Percentiles rank a stretch among this genome's conserved stretches.
Evolutionary conservation across 2,113 vertebrate genomes (phyloP).

Genomic region (Microtus ochrogaster): DNA sequence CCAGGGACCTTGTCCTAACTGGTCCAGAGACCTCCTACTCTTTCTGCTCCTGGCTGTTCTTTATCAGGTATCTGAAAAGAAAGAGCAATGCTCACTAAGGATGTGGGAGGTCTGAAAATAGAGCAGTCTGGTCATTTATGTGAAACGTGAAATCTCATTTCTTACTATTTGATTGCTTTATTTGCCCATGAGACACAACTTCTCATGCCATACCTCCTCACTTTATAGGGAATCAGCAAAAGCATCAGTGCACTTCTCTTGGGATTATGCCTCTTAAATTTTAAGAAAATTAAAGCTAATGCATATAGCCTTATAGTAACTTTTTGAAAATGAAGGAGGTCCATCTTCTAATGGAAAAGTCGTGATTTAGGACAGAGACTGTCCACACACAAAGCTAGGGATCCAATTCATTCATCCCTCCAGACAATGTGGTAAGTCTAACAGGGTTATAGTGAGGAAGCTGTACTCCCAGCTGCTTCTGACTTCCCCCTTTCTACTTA

Average conservation of each 20-base stretch:
- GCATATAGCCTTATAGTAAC: conserved; percentile 67
- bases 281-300: conserved; percentile 81
- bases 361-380: conserved; percentile 62
- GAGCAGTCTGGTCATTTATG: conserved; percentile 69
- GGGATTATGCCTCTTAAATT: conserved; percentile 81
- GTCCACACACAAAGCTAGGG: conserved; percentile 46
- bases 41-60: background rate
- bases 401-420: conserved; percentile 75
- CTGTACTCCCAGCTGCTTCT: background rate
- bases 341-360: conserved; percentile 79
- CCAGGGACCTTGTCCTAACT: background rate
- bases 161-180: conserved; percentile 73
- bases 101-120: conserved; percentile 68
- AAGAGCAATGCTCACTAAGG: conserved; percentile 67
- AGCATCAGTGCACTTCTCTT: conserved; percentile 75
- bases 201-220: conserved; percentile 52
- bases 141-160: conserved; percentile 58
- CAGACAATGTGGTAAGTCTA: conserved; percentile 72
- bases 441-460: conserved; percentile 48
- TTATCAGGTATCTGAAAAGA: conserved; percentile 1
- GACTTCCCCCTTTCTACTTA: background rate
- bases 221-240: conserved; percentile 69
- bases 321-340: conserved; percentile 79
- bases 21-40: background rate
- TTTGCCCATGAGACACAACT: conserved; percentile 71